Evolutionary conservation across 2,888 invertebrate genomes (phyloP).

Genomic region (Orchestes rusci): DNA sequence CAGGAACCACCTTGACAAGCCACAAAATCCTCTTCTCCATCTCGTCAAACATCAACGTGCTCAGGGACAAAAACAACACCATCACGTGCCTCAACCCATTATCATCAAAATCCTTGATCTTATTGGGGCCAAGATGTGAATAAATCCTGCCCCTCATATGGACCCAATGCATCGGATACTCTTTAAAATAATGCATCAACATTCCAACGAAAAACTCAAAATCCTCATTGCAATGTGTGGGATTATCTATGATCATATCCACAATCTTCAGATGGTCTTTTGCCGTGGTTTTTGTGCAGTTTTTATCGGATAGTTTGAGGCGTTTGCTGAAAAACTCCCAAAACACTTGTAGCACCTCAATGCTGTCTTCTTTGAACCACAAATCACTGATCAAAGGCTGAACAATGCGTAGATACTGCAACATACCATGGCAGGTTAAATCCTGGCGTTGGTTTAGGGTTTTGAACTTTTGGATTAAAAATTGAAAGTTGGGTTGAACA

Average conservation of each 20-base stretch:
- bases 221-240: slow-evolving; percentile 31
- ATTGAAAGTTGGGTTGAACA: slow-evolving; percentile 32
- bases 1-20: slow-evolving; percentile 33
- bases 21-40: slow-evolving; percentile 34
- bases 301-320: slow-evolving; percentile 31
- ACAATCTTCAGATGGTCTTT: slow-evolving; percentile 27
- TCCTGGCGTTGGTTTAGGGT: slow-evolving; percentile 21
- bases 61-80: slow-evolving; percentile 35
- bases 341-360: slow-evolving; percentile 37
- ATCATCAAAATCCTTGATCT: slow-evolving; percentile 37
- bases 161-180: slow-evolving; percentile 39
- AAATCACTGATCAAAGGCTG: slow-evolving; percentile 34
- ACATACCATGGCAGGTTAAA: slow-evolving; percentile 14
- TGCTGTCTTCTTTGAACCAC: slow-evolving; percentile 36
- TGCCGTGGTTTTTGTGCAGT: slow-evolving; percentile 18
- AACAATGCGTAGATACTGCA: no score
- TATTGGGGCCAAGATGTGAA: slow-evolving; percentile 40
- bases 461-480: slow-evolving; percentile 34
- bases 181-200: slow-evolving; percentile 34
- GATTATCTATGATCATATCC: slow-evolving; percentile 29
- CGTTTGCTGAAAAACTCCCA: slow-evolving; percentile 42
- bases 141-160: slow-evolving; percentile 42
- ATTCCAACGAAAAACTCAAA: slow-evolving; percentile 39
- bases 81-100: slow-evolving; percentile 37
- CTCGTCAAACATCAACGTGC: slow-evolving; percentile 36